A percentile compares a stretch with the other conserved stretches of the same genome.
phyloP scores from a whole-genome alignment of 2,113 vertebrate genomes.

The Mystacornis crossleyi region DNA sequence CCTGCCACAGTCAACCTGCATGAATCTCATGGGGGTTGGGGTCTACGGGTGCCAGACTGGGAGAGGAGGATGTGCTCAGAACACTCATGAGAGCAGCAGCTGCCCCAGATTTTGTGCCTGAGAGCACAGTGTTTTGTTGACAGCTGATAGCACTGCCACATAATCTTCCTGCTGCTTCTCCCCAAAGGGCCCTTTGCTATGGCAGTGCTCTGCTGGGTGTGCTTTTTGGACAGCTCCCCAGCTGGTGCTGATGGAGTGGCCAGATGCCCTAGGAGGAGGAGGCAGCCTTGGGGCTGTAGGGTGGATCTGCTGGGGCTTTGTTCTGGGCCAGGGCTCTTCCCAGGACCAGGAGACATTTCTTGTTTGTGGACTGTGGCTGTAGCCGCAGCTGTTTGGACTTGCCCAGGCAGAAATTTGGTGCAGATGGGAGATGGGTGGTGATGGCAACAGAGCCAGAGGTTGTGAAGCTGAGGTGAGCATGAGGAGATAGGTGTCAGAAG shows the following conservation, averaged over 20 bases:
- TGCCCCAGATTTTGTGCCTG: not conserved
- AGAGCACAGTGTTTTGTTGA: accelerated
- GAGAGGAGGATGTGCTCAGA: accelerated
- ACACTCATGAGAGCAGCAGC: not conserved
- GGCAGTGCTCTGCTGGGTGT: not conserved
- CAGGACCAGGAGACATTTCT: accelerated
- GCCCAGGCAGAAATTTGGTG: not conserved
- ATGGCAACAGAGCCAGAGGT: not conserved
- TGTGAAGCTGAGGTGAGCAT: not conserved
- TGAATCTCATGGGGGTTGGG: accelerated
- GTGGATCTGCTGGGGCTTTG: not conserved
- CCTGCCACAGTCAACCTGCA: not conserved
- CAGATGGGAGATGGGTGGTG: not conserved
- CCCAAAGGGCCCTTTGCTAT: accelerated
- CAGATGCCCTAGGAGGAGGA: not conserved
- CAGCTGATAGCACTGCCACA: accelerated
- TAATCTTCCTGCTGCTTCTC: not conserved
- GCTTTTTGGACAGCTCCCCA: not conserved
- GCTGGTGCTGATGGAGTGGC: not conserved
- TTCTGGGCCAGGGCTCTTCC: not conserved
- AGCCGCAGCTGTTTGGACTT: not conserved
- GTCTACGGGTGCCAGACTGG: not conserved
- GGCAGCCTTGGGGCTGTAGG: not conserved
- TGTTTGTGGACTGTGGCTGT: not conserved
- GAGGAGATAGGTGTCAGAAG: not conserved